Base-by-base conservation (phyloP, 2,888 invertebrate species). In the Heliconius sara region DNA sequence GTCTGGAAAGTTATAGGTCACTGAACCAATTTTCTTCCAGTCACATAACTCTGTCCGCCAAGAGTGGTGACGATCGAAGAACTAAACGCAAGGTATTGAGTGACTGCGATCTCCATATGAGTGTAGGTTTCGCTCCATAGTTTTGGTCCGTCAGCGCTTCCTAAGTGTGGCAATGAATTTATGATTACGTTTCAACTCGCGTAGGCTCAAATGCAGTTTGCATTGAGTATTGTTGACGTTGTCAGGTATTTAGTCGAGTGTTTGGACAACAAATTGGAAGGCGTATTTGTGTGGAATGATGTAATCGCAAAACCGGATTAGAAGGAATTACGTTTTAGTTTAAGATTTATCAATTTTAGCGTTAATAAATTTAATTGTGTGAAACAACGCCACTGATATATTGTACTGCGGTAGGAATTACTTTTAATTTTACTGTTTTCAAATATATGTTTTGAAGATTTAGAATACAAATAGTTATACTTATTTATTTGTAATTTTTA, bases 111-210 rank as follows among this genome's bases (percentile, higher is more conserved):
- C 88, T 85, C 87, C 87, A 88, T 87, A 84, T 91, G 88, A 89
- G 93, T 92, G 93, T 94, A 93, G 95, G 94, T 88, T 92, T 93
- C 92, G 93, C 92, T 92, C 94, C 95, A 90, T 94, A 94, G 84
- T 93, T 95, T 92, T 93, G 92, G 94, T 86, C 86, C 84, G 94
- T 86, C 86, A 88, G 85, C 87, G 92, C 92, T 93, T 94, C 93
- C 94, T 92, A 91, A 89, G 94, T 89, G 92, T 92, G 93, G 91
- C 88, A 89, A 89, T 93, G 95, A 95, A 95, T 95, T 90, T 87
- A 90, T 93, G 91, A 92, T 90, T 87, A 88, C 84, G 80, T 67
- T 78, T 78, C 84, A 83, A 84, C 85, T 85, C 80, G 88, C 88
- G 91, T 90, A 88, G 89, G 91, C 83, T 84, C 85, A 84, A 88